Evolutionary conservation across 2,888 invertebrate genomes (phyloP).

Genomic region (Galeruca laticollis): DNA sequence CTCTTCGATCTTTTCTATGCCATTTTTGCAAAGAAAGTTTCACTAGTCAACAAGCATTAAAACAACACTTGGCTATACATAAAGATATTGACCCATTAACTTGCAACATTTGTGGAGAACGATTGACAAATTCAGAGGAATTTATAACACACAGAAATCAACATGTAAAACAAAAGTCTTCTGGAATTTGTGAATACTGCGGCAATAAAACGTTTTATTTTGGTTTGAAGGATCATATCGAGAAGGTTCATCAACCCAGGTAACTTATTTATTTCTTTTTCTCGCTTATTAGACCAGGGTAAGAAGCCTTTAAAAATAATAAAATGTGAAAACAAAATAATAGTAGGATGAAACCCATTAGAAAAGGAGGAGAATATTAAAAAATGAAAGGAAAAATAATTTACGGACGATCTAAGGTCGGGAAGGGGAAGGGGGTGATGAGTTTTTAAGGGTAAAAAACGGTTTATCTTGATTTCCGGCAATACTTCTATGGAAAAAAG

Average conservation of each 20-base stretch:
- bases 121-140: constrained; percentile 31
- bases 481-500: too few species aligned
- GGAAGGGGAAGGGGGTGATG: too few species aligned
- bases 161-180: constrained; percentile 45
- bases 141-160: constrained; percentile 43
- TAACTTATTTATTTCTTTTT: not conserved
- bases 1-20: constrained; percentile 47
- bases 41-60: constrained; percentile 47
- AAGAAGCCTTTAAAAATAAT: too few species aligned
- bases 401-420: too few species aligned
- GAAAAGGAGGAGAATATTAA: too few species aligned
- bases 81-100: constrained; percentile 44
- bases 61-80: constrained; percentile 47
- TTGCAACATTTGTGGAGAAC: constrained; percentile 46
- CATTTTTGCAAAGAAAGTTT: constrained; percentile 47
- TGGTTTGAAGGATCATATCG: constrained; percentile 47
- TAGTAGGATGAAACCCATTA: too few species aligned
- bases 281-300: too few species aligned
- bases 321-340: too few species aligned
- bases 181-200: constrained; percentile 50
- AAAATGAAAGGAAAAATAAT: too few species aligned
- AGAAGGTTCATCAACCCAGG: constrained; percentile 46
- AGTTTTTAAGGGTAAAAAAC: too few species aligned
- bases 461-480: too few species aligned
- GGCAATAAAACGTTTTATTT: constrained; percentile 50